A percentile compares a stretch with the other conserved stretches of the same genome.
phyloP scores from a whole-genome alignment of 2,888 invertebrate species.

The Xanthia togata region DNA sequence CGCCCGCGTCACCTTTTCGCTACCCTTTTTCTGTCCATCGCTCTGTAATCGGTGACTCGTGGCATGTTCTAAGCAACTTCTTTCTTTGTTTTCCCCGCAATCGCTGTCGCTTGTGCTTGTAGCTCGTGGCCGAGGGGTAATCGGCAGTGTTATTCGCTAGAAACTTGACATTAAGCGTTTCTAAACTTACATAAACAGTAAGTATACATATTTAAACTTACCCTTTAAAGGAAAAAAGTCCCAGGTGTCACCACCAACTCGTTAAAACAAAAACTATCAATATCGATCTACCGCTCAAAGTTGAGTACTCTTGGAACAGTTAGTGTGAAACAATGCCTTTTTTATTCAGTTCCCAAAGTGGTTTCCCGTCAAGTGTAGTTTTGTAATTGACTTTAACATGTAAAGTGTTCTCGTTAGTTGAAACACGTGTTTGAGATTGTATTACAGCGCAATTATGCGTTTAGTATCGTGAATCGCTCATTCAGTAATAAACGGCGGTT shows the following conservation, averaged over 20 bases:
- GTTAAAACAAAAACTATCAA: constrained; percentile 65
- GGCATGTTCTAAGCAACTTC: too few species aligned
- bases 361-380: constrained; percentile 65
- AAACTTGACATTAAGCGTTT: background rate
- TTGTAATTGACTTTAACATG: constrained; percentile 75
- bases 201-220: constrained; percentile 1
- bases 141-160: background rate
- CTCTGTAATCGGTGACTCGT: too few species aligned
- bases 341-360: constrained; percentile 71
- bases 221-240: constrained; percentile 14
- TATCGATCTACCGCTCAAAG: constrained; percentile 48
- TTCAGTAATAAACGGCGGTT: constrained; percentile 51
- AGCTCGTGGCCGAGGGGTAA: background rate
- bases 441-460: constrained; percentile 61
- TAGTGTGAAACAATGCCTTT: constrained; percentile 69
- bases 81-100: background rate
- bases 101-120: background rate
- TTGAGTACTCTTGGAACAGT: constrained; percentile 56
- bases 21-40: too few species aligned
- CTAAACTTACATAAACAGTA: background rate
- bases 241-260: constrained; percentile 55
- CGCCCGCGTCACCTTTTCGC: too few species aligned
- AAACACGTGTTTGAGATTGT: constrained; percentile 71
- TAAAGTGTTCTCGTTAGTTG: constrained; percentile 67
- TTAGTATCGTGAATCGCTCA: constrained; percentile 53